Evolutionary conservation across 2,888 invertebrate genomes (phyloP), one percentile per base, ranked within the genome.

Genomic region (Allygus modestus): DNA sequence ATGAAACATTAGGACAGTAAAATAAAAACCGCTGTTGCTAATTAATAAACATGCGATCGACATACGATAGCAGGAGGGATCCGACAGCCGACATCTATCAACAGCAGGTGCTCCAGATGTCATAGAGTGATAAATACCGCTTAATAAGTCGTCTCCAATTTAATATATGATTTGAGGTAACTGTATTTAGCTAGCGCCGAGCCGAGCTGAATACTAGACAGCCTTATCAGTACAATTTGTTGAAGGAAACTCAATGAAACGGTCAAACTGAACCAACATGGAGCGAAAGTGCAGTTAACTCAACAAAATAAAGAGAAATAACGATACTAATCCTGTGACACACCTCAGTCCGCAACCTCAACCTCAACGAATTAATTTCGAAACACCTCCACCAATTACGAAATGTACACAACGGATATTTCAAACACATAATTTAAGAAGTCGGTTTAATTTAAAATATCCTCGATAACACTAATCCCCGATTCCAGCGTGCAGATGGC

Each of bases 361-460:
- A n/a, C 46, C 9, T 15, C 12, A 12, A 15, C 12, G 46, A 17
- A 46, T 46, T 46, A 17, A 46, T 15, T 46, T 15, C 17, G 1
- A 15, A 46, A 46, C 12, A 23, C 1, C 54, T 23, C 20, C 0
- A 54, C 15, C 54, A 54, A 54, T 54, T 54, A 54, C 15, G 20
- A 54, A 54, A 54, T 54, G 54, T 23, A 54, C 54, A 54, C 54
- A 54, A 23, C 54, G 54, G 23, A 23, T 46, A 46, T 54, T 54
- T 23, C 11, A 23, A 54, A 54, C 20, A 23, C 1, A n/a, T 54
- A 20, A 9, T 46, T 54, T 23, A 54, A 54, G 54, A 23, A 54
- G 54, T 54, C 23, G 20, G 54, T 54, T 20, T 54, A 54, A 54
- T 23, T 54, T 23, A 54, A 51, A 20, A 23, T 23, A 54, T 11